phyloP scores from a whole-genome alignment of 2,113 vertebrate genomes.

The Labrus mixtus region DNA sequence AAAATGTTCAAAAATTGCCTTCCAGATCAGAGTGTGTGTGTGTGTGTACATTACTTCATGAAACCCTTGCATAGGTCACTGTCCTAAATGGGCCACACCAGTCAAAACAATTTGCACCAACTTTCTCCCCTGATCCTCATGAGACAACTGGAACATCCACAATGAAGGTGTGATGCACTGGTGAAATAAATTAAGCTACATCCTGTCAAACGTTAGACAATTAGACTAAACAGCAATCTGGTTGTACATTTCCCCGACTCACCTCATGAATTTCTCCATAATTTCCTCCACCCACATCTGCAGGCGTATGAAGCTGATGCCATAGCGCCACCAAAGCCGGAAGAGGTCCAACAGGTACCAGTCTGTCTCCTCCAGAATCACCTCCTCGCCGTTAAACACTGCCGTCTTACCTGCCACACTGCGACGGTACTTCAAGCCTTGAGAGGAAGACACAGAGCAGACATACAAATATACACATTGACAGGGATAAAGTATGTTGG shows the following conservation, averaged over 20 bases:
- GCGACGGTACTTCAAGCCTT: conserved; percentile 93
- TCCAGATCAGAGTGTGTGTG: too few relatives aligned
- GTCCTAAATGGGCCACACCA: too few relatives aligned
- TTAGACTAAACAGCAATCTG: neutral
- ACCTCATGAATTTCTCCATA: conserved; percentile 99
- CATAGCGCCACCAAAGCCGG: conserved; percentile 98
- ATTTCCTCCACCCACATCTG: conserved; percentile 99
- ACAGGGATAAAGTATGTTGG: neutral
- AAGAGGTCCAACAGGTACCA: conserved; percentile 98
- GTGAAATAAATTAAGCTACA: neutral
- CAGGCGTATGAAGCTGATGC: conserved; percentile 97
- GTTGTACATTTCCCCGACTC: conserved; percentile 25
- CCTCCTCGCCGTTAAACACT: conserved; percentile 91
- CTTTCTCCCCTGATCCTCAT: too few relatives aligned
- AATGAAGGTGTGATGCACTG: too few relatives aligned
- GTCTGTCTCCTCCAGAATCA: conserved; percentile 96
- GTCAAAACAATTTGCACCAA: too few relatives aligned
- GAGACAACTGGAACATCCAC: too few relatives aligned
- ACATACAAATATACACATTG: neutral
- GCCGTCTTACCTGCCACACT: conserved; percentile 93
- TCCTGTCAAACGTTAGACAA: neutral
- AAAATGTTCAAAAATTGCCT: too few relatives aligned
- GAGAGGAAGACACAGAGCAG: conserved; percentile 1
- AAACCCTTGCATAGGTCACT: too few relatives aligned
- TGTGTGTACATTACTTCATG: too few relatives aligned